Evolutionary conservation across 2,797 vertebrate genomes (phyloP).

Genomic region (Rhodeus uyekii): DNA sequence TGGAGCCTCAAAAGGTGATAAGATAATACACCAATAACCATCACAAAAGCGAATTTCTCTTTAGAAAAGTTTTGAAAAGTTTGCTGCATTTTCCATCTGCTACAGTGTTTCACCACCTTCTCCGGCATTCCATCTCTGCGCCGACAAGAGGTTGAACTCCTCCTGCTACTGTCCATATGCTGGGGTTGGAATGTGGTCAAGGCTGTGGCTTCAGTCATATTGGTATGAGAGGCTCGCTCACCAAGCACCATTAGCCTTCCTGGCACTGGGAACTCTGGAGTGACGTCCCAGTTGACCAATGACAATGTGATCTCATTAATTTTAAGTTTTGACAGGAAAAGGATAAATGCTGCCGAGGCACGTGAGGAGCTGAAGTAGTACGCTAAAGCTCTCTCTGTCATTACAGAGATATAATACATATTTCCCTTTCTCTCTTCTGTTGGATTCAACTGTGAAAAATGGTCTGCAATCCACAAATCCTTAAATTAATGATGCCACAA

Average conservation of each 20-base stretch:
- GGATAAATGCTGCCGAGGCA: conserved; percentile 50
- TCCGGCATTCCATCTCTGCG: not conserved
- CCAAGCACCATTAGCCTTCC: conserved; percentile 60
- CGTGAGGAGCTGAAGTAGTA: conserved; percentile 55
- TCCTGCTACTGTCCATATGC: conserved; percentile 49
- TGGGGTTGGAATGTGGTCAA: conserved; percentile 48
- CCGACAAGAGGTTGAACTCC: conserved; percentile 22
- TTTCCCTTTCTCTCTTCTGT: conserved; percentile 62
- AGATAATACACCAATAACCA: not conserved
- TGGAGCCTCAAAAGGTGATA: not conserved
- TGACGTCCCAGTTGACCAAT: conserved; percentile 58
- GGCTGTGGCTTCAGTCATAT: conserved; percentile 34
- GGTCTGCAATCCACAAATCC: not conserved
- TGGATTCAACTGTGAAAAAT: conserved; percentile 50
- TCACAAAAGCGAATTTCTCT: not conserved
- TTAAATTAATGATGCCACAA: not conserved
- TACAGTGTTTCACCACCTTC: not conserved
- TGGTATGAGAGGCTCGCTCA: conserved; percentile 34
- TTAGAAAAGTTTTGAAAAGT: not conserved
- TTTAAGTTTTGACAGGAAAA: conserved; percentile 59
- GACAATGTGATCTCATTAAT: conserved; percentile 58
- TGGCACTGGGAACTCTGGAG: conserved; percentile 54
- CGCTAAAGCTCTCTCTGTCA: conserved; percentile 60
- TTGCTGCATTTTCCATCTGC: not conserved
- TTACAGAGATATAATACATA: conserved; percentile 69